Evolutionary conservation across 2,888 invertebrate genomes (phyloP).

Genomic region (Torymus aiolomorphi): DNA sequence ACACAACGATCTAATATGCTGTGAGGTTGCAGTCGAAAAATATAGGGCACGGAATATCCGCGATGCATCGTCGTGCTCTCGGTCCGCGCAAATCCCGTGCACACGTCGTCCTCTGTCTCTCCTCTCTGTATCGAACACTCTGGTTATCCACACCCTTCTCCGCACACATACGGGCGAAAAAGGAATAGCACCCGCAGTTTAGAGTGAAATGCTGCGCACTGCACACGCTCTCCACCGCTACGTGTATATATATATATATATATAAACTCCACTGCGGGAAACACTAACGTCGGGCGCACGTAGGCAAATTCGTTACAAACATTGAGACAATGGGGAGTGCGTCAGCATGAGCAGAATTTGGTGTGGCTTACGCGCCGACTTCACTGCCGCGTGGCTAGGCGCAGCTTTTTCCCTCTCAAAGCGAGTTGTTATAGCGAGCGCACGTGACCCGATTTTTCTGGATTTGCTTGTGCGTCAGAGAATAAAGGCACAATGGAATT

Average conservation of each 20-base stretch:
- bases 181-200: too few species aligned
- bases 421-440: too few species aligned
- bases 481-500: neutral
- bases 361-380: slow-evolving; percentile 39
- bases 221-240: too few species aligned
- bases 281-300: slow-evolving; percentile 61
- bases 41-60: too few species aligned
- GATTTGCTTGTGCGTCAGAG: neutral
- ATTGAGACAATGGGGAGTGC: slow-evolving; percentile 65
- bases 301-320: slow-evolving; percentile 71
- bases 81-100: slow-evolving; percentile 4
- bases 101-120: neutral
- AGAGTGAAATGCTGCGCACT: too few species aligned
- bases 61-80: neutral
- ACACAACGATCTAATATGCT: too few species aligned
- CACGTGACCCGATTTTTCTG: neutral
- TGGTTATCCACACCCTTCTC: too few species aligned
- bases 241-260: too few species aligned
- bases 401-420: slow-evolving; percentile 29
- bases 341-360: slow-evolving; percentile 62
- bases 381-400: slow-evolving; percentile 31
- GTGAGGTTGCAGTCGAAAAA: too few species aligned
- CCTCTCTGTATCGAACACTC: neutral
- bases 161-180: too few species aligned
- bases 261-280: slow-evolving; percentile 63